Evolutionary conservation across 1,140 invertebrate genomes (phyloP), one percentile per base, ranked within the genome.

Genomic region (Dendroctonus ponderosae): DNA sequence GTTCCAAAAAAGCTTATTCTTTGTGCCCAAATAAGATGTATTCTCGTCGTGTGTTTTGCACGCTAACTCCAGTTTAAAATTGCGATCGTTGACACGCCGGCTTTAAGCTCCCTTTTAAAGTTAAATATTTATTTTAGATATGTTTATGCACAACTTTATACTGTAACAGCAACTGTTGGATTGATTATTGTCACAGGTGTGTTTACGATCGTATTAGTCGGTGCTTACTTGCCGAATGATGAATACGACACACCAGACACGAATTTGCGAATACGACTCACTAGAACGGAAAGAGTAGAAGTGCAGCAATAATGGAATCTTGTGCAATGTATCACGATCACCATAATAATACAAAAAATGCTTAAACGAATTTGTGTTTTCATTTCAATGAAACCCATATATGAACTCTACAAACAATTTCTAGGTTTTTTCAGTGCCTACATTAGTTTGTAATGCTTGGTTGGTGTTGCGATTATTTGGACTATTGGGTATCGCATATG

Each of bases 61-160:
- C 26, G 26, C 3, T 26, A 26, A 26, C 26, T 26, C 3, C 26
- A 26, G 26, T 26, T 26, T 26, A 3, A 26, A 26, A 26, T 26
- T 26, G 26, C 26, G 26, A 26, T 26, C 26, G 26, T 1, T 26
- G 26, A 26, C 26, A 26, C 1, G 26, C 26, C 26, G 26, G 26
- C 26, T 26, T 3, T 26, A 26, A 26, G 3, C 26, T 26, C 1
- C 26, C 3, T 26, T 26, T 3, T 26, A 26, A 2, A 26, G 26
- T 26, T 26, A 26, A 26, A 26, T 26, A 26, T 26, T 44, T 70
- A 48, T 76, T 76, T 58, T 50, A 79, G 77, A 59, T 78, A 76
- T 61, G 74, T 76, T 26, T 78, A 79, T 70, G 72, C 77, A 46
- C 77, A 79, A 42, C 67, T 79, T 39, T 79, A 76, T 67, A 79